phyloP scores from a whole-genome alignment of 2,797 vertebrate species.

The Diceros bicornis region DNA sequence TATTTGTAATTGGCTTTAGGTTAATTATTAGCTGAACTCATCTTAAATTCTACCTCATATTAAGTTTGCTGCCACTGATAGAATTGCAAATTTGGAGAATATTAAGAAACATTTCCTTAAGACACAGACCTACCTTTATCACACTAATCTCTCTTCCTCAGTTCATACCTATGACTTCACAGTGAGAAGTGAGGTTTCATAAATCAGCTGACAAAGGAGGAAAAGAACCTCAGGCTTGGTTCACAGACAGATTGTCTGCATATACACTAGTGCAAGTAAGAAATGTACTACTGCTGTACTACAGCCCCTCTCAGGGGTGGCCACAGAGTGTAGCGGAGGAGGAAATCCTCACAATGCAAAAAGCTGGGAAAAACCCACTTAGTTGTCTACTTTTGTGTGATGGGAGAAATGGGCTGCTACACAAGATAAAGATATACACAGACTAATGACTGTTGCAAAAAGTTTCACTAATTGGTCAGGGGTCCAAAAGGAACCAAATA shows the following conservation, averaged over 20 bases:
- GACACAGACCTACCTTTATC: not conserved
- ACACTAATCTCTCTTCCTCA: not conserved
- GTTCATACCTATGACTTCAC: no score
- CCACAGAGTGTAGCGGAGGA: not conserved
- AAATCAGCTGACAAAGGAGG: not conserved
- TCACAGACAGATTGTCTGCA: not conserved
- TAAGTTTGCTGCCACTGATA: not conserved
- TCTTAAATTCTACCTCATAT: not conserved
- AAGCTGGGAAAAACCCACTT: not conserved
- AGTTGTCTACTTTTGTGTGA: not conserved
- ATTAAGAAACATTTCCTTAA: not conserved
- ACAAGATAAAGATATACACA: not conserved
- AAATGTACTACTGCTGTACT: not conserved
- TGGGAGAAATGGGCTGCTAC: not conserved
- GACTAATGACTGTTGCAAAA: not conserved
- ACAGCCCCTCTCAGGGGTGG: not conserved
- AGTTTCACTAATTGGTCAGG: not conserved
- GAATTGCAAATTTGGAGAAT: not conserved
- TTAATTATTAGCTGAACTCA: not conserved
- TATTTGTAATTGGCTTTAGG: not conserved
- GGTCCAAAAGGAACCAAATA: not conserved
- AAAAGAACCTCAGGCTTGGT: not conserved
- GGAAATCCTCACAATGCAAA: not conserved
- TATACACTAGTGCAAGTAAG: not conserved
- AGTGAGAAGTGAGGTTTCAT: not conserved